Base-by-base conservation (phyloP, 2,888 invertebrate genomes). In the Epirrhoe tristata region DNA sequence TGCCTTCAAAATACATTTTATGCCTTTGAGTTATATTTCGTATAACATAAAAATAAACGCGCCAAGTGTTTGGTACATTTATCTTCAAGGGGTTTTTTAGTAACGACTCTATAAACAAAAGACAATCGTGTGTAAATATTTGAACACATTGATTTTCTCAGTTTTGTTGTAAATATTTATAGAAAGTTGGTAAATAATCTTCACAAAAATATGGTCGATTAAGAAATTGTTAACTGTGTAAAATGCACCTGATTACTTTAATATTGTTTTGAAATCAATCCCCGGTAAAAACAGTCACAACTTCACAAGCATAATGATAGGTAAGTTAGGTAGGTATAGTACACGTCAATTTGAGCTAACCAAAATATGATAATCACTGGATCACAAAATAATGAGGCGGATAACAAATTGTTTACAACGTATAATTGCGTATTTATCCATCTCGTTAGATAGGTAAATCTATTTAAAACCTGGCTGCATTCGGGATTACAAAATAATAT, bases 51-150 rank as follows among this genome's bases (percentile, higher is more conserved):
- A 48, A 91, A 84, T 82, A 79, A 83, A 85, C 83, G 81, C 43
- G 87, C 84, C 83, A 88, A 89, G 80, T 80, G 86, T 81, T 80
- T n/a, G n/a, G n/a, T n/a, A 81, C 86, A 81, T 88, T 89, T 90
- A 86, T 87, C 84, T 84, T 78, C 71, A 78, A 75, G 80, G 75
- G 81, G 80, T 55, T 83, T 88, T 89, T 88, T 87, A 85, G 88
- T 90, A 84, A 89, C 88, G 88, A 84, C 85, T 86, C 88, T 80
- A 88, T 90, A 90, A 91, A 91, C 87, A 67, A 89, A 84, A 85
- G 81, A 85, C 85, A 85, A 86, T 88, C 86, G 83, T 76, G 79
- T 77, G 74, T 85, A 88, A 90, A 93, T 88, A 90, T 90, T 90
- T 86, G 83, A 79, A 81, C 80, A 76, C 77, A 78, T 82, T 83